Percentiles rank a stretch among this genome's conserved stretches.
These are phyloP conservation scores for Pogoniulus pusillus DNA, from an alignment of 2,797 vertebrate species.

Conservation along the genomic window DNA sequence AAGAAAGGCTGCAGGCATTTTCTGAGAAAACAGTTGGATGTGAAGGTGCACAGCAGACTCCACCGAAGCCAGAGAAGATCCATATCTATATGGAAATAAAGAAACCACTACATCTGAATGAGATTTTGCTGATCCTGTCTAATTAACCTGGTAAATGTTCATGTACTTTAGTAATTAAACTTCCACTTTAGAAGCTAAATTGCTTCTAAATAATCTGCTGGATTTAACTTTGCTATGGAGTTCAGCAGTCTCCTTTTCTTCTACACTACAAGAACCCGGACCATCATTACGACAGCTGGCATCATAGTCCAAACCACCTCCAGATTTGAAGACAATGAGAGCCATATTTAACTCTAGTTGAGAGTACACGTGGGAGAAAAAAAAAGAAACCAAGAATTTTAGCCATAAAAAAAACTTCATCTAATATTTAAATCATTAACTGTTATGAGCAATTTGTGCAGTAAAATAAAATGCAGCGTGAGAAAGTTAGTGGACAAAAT, in stretches of 20 bases:
- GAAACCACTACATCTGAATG: conserved; percentile 38
- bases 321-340: not conserved
- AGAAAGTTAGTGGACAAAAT: not conserved
- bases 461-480: not conserved
- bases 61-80: not conserved
- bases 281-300: not conserved
- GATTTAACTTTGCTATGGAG: conserved; percentile 20
- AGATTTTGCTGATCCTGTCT: conserved; percentile 57
- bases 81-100: conserved; percentile 49
- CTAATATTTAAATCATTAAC: not conserved
- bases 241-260: not conserved
- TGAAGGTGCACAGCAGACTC: conserved; percentile 12
- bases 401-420: not conserved
- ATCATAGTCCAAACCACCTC: not conserved
- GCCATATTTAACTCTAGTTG: not conserved
- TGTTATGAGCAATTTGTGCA: not conserved
- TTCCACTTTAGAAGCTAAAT: conserved; percentile 40
- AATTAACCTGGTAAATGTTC: conserved; percentile 49
- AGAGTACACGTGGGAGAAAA: not conserved
- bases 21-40: conserved; percentile 1
- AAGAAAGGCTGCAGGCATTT: conserved; percentile 22
- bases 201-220: conserved; percentile 32
- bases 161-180: conserved; percentile 48
- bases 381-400: not conserved
- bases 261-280: not conserved